These are phyloP conservation scores for Caenorhabditis becei DNA, from an alignment of 2,888 invertebrate species.

Conservation along the genomic window DNA sequence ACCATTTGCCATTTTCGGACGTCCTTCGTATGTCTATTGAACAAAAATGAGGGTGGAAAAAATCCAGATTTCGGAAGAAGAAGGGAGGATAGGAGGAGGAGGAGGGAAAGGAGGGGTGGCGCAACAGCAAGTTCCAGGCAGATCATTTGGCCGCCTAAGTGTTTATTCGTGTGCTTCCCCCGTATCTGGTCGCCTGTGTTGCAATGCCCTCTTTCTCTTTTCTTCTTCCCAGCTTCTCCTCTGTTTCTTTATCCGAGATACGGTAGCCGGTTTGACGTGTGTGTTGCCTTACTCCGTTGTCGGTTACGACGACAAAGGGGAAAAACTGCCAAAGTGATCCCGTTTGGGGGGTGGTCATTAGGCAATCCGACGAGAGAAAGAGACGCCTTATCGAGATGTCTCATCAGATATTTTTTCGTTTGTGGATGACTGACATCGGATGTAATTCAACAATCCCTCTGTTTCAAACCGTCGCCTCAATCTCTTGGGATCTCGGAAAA, in stretches of 20 bases:
- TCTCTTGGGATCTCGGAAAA: conserved; percentile 42
- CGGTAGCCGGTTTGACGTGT: conserved; percentile 62
- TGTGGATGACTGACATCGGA: conserved; percentile 14
- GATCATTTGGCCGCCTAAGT: conserved; percentile 49
- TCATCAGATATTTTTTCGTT: conserved; percentile 57
- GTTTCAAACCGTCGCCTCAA: conserved; percentile 40
- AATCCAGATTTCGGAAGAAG: conserved; percentile 53
- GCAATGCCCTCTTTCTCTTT: conserved; percentile 26
- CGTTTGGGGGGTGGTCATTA: conserved; percentile 53
- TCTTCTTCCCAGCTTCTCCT: background rate
- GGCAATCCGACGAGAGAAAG: conserved; percentile 55
- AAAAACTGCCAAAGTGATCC: conserved; percentile 62
- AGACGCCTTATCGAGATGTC: conserved; percentile 56
- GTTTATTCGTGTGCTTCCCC: conserved; percentile 57
- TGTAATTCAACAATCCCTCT: conserved; percentile 29
- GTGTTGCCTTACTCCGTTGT: conserved; percentile 56
- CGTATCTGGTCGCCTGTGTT: conserved; percentile 44
- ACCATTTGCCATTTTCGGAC: conserved; percentile 49
- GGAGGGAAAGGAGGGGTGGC: conserved; percentile 46
- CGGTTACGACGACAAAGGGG: conserved; percentile 49
- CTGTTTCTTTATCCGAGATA: conserved; percentile 29
- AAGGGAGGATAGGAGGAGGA: conserved; percentile 19
- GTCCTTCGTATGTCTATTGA: conserved; percentile 36
- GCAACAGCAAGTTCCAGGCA: conserved; percentile 64
- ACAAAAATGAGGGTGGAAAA: conserved; percentile 46